A percentile compares a stretch with the other conserved stretches of the same genome.
These are phyloP conservation scores for Atrichornis clamosus DNA, from an alignment of 2,113 vertebrate species.

Conservation along the genomic window DNA sequence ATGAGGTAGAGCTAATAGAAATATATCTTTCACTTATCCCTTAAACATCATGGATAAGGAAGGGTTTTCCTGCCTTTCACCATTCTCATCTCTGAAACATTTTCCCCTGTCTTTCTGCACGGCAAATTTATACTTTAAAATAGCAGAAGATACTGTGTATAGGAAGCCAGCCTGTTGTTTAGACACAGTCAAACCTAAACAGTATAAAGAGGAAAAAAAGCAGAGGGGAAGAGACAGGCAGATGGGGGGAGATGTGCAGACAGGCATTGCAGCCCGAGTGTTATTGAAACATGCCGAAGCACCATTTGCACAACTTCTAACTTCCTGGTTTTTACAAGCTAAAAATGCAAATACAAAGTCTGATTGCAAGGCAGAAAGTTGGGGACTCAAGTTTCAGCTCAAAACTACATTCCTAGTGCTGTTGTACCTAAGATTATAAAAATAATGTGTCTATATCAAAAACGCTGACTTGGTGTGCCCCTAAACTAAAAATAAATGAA, in stretches of 20 bases:
- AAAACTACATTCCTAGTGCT: neutral
- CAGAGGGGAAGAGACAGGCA: neutral
- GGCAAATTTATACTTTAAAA: neutral
- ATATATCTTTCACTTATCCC: neutral
- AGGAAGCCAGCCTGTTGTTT: neutral
- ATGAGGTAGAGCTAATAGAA: neutral
- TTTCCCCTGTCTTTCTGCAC: neutral
- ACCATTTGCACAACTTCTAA: neutral
- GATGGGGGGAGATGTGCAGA: constrained; percentile 5
- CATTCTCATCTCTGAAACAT: neutral
- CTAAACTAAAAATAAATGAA: neutral
- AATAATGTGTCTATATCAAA: neutral
- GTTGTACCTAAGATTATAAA: neutral
- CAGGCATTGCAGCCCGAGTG: neutral
- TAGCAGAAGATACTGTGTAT: neutral
- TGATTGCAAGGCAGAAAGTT: neutral
- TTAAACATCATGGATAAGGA: neutral
- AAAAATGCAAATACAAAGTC: constrained; percentile 28
- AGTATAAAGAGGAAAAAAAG: neutral
- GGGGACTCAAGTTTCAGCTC: neutral
- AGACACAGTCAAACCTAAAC: constrained; percentile 12
- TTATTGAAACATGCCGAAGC: neutral
- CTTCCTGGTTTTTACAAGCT: neutral
- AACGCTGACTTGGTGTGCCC: neutral
- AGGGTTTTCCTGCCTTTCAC: neutral